These are phyloP conservation scores for Operophtera brumata DNA, from an alignment of 2,888 invertebrate genomes.

Conservation along the genomic window DNA sequence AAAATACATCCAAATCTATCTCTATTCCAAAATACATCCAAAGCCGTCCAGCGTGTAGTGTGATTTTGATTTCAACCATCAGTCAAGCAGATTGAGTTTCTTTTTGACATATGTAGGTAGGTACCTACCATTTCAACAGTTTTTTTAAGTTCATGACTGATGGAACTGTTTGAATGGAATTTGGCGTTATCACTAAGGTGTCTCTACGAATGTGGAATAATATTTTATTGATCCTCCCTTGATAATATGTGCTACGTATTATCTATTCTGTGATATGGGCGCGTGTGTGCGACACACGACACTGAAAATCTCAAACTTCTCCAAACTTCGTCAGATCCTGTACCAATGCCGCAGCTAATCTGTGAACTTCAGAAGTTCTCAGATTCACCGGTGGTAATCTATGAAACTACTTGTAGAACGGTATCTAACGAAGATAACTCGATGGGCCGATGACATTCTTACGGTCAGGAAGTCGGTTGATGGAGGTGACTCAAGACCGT, in stretches of 20 bases:
- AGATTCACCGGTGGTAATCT: slow-evolving; percentile 10
- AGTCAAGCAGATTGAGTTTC: no score
- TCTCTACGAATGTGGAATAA: background rate
- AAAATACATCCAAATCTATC: no score
- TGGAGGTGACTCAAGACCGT: background rate
- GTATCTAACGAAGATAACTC: background rate
- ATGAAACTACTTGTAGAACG: slow-evolving; percentile 4
- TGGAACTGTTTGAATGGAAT: no score
- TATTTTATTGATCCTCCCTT: background rate
- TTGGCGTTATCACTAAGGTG: no score
- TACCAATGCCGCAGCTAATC: slow-evolving; percentile 16
- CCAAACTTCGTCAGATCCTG: slow-evolving; percentile 10
- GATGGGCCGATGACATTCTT: background rate
- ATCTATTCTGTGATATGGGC: no score
- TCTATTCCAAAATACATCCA: no score
- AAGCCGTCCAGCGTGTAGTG: no score
- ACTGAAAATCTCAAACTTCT: slow-evolving; percentile 22
- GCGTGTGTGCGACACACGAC: slow-evolving; percentile 25
- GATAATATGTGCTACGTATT: no score
- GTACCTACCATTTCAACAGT: no score
- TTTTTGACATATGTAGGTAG: no score
- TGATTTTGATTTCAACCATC: no score
- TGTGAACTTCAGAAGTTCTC: slow-evolving; percentile 13
- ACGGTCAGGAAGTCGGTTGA: background rate
- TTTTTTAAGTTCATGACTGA: no score